Percentiles rank a stretch among this genome's conserved stretches.
These are phyloP conservation scores for Caenorhabditis tropicalis DNA, from an alignment of 1,140 invertebrate species.

Conservation along the genomic window DNA sequence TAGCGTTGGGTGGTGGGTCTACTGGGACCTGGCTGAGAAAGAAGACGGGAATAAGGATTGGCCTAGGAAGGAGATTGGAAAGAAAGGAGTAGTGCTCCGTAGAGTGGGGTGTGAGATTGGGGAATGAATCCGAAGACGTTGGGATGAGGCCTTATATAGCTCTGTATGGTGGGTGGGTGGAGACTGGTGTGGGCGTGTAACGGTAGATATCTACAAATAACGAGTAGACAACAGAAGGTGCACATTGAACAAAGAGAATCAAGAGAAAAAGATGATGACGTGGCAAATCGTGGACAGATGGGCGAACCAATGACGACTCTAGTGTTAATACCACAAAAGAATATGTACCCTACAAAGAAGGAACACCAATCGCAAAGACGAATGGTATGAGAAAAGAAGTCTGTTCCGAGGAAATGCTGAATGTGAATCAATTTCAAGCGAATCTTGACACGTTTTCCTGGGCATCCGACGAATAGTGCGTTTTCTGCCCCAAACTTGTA, in stretches of 20 bases:
- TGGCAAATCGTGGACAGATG: neutral
- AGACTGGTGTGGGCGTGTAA: neutral
- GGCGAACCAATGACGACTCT: no score
- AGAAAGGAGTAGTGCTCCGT: neutral
- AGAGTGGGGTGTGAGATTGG: neutral
- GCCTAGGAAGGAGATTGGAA: neutral
- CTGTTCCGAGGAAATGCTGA: no score
- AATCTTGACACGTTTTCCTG: no score
- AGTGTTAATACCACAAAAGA: no score
- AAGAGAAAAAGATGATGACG: neutral
- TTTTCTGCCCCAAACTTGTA: no score
- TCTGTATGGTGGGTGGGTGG: neutral
- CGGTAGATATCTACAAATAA: no score
- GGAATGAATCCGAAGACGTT: constrained; percentile 1
- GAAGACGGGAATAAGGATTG: neutral
- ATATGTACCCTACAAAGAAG: no score
- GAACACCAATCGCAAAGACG: no score
- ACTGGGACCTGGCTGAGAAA: constrained; percentile 9
- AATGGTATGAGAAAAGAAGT: no score
- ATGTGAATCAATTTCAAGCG: no score
- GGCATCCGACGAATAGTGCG: no score
- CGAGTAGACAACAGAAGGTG: neutral
- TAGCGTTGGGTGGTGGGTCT: neutral
- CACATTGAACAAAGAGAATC: neutral
- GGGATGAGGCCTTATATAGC: neutral